phyloP scores from a whole-genome alignment of 1,140 invertebrate genomes.

The Ooceraea biroi region DNA sequence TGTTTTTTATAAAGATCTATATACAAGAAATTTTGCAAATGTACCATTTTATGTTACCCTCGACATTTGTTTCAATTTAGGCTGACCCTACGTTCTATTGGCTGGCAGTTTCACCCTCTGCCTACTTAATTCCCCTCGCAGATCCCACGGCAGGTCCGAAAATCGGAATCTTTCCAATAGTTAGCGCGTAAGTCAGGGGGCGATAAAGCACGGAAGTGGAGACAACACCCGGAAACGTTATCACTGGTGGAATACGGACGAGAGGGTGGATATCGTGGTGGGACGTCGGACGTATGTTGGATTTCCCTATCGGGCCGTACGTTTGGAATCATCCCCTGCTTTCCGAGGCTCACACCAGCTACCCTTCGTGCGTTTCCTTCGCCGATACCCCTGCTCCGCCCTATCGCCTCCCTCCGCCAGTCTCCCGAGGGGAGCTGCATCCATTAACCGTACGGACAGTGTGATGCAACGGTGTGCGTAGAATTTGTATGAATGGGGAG shows the following conservation, averaged over 20 bases:
- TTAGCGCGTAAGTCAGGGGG: conserved; percentile 58
- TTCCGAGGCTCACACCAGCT: conserved; percentile 64
- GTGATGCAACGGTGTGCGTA: conserved; percentile 66
- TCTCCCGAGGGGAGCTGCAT: conserved; percentile 78
- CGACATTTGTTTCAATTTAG: background rate
- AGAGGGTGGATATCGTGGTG: conserved; percentile 52
- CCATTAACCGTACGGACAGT: conserved; percentile 78
- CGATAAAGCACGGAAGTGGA: conserved; percentile 53
- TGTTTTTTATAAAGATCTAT: background rate
- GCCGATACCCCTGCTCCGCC: conserved; percentile 40
- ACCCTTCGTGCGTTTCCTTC: conserved; percentile 63
- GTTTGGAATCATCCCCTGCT: conserved; percentile 81
- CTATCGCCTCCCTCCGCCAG: conserved; percentile 10
- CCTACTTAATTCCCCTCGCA: background rate
- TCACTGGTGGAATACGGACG: conserved; percentile 66
- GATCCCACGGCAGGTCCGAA: background rate
- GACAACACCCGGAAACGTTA: conserved; percentile 73
- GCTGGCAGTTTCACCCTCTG: background rate
- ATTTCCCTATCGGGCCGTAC: conserved; percentile 85
- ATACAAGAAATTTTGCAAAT: background rate
- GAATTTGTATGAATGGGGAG: conserved; percentile 82
- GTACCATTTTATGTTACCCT: background rate
- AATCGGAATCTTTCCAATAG: conserved; percentile 59
- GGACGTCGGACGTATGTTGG: conserved; percentile 76
- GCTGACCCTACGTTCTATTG: background rate